Evolutionary conservation across 2,888 invertebrate species (phyloP).

Genomic region (Stenotaenia linearis): DNA sequence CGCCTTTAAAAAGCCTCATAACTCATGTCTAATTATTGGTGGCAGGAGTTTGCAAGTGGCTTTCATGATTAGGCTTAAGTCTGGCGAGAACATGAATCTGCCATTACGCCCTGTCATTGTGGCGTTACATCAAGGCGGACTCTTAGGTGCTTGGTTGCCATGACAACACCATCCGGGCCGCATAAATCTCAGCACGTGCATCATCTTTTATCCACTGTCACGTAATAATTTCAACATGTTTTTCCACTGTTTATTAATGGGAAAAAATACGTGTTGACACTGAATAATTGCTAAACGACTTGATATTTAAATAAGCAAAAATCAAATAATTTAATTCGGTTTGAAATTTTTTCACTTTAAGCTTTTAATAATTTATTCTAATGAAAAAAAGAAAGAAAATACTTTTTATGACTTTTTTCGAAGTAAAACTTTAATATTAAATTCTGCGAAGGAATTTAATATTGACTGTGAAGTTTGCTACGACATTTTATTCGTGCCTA

Average conservation of each 20-base stretch:
- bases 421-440: background rate
- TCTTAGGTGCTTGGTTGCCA: slow-evolving; percentile 14
- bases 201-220: slow-evolving; percentile 24
- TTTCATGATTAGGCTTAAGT: slow-evolving; percentile 22
- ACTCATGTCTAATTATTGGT: slow-evolving; percentile 26
- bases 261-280: background rate
- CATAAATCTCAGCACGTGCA: slow-evolving; percentile 24
- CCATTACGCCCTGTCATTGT: slow-evolving; percentile 26
- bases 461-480: slow-evolving; percentile 11
- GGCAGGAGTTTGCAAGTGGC: slow-evolving; percentile 23
- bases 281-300: background rate
- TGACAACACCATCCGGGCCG: slow-evolving; percentile 10
- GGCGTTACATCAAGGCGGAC: slow-evolving; percentile 6
- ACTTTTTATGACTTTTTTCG: background rate
- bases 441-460: background rate
- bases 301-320: background rate
- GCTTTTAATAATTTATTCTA: background rate
- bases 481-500: background rate
- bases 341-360: background rate
- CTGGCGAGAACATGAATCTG: slow-evolving; percentile 26
- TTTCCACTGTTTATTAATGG: background rate
- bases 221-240: slow-evolving; percentile 20
- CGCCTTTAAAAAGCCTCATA: background rate
- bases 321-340: background rate
- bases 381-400: background rate